A percentile compares a stretch with the other conserved stretches of the same genome.
Conservation (phyloP, 2,113 vertebrate genomes). For the Leucoraja erinaceus region DNA sequence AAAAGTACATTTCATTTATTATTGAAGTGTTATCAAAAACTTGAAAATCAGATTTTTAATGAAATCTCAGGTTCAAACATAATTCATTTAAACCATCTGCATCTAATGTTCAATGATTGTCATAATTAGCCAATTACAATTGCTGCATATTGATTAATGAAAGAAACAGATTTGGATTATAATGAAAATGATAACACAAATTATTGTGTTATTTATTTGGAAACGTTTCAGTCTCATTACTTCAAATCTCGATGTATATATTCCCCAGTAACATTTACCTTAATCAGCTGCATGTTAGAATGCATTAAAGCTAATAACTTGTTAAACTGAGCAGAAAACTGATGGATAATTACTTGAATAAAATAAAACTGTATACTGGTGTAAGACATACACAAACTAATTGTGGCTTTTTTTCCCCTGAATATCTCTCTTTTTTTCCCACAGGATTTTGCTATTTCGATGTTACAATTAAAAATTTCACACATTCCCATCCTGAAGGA, state of each 20-base stretch:
- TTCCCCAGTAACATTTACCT: neutral
- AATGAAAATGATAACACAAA: slow-evolving; percentile 3
- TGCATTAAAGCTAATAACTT: neutral
- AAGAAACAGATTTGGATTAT: neutral
- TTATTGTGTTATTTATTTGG: neutral
- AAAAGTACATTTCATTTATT: neutral
- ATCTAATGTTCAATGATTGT: neutral
- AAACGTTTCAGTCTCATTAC: neutral
- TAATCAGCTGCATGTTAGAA: too few relatives aligned
- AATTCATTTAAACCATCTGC: neutral
- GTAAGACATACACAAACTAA: neutral
- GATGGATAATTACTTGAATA: slow-evolving; percentile 6
- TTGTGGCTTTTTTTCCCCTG: neutral
- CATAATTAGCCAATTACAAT: neutral
- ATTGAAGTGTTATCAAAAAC: neutral
- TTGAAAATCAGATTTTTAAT: neutral
- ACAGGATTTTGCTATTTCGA: neutral
- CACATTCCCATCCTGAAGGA: neutral
- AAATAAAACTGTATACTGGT: neutral
- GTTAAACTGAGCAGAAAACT: slow-evolving; percentile 4
- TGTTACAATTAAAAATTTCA: neutral
- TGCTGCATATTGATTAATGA: neutral
- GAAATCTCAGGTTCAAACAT: neutral
- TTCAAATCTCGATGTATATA: neutral
- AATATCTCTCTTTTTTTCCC: neutral